Base-by-base conservation (phyloP, 2,113 vertebrate genomes). In the Scytalopus superciliaris region DNA sequence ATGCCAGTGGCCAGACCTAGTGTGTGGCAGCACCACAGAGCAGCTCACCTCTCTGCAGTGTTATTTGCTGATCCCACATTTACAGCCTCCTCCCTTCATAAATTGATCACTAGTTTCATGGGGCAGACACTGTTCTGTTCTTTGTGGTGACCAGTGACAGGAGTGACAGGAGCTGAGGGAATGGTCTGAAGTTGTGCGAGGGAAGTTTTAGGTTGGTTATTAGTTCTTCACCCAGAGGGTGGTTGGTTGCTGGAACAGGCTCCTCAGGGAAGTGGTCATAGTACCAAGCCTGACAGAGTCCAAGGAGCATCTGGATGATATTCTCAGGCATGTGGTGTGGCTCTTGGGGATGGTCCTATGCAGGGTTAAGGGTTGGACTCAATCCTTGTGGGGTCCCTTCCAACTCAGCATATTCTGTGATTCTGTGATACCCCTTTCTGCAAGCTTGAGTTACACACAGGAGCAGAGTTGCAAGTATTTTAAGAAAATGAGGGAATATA, bases 21-120 rank as follows among this genome's bases (percentile, higher is more conserved):
- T 2, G 1, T 2, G 2, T 28, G 25, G 5, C 33, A 60, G 21
- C 28, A 66, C 31, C 18, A 33, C 0, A 3, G 31, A 59, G 50
- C 27, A 50, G 10, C 24, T 59, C 0, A 0, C 5, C 7, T 52
- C 31, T 49, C 39, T 37, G 27, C 18, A 50, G 42, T 30, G 30
- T 42, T 67, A 52, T 42, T 75, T 2, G 3, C 13, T 68, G 31
- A 63, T 7, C 21, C 7, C 15, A 57, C 25, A 52, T 40, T 35
- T 74, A 31, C 47, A 67, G 63, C 15, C 5, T 49, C 28, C 12
- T 84, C 12, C 19, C 39, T 40, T 77, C n/a, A 7, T 19, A n/a
- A 42, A 42, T 24, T 45, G 2, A 9, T 39, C 15, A 21, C 37
- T 45, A 17, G 10, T 70, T 78, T 78, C 27, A n/a, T 19, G 39